Evolutionary conservation across 2,888 invertebrate species (phyloP), one percentile per base, ranked within the genome.

Genomic region (Masnerella sp.): DNA sequence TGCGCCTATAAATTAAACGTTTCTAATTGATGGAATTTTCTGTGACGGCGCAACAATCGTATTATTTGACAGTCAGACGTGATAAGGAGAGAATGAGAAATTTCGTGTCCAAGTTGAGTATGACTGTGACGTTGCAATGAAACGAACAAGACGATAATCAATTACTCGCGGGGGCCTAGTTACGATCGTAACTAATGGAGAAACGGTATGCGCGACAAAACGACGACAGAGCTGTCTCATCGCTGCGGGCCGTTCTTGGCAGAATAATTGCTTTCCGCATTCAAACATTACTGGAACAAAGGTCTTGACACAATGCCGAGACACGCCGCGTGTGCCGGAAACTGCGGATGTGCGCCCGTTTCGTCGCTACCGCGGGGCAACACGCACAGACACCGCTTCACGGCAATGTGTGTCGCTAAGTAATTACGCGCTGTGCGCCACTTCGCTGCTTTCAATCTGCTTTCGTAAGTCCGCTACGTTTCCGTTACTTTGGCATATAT

Each of bases 201-300:
- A 42, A 64, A 12, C 52, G 59, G 32, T 59, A 40, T 51, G 71
- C 18, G 58, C 61, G 43, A 71, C 71, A 64, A 72, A 59, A 71
- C 49, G 65, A 71, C 52, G 69, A 54, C 49, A 38, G 45, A 54
- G 52, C 47, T 47, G 52, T 65, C 71, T 64, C 64, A 47, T 65
- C 45, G 72, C 54, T 43, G 67, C 54, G 49, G 61, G 59, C 54
- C 54, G 28, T 65, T 61, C 61, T 62, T 62, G 59, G 56, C 49
- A 56, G 56, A 73, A 67, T 73, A 73, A 73, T 73, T 67, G 72
- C 67, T 67, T 73, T 59, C 45, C 72, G 51, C 68, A 34, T 68
- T 67, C 68, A 51, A 67, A 61, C 61, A 56, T 73, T 67, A 62
- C 72, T 62, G 72, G 61, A 64, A 70, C 56, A 70, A 64, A 58